phyloP scores from a whole-genome alignment of 2,888 invertebrate genomes.

The Agrotis clavis region DNA sequence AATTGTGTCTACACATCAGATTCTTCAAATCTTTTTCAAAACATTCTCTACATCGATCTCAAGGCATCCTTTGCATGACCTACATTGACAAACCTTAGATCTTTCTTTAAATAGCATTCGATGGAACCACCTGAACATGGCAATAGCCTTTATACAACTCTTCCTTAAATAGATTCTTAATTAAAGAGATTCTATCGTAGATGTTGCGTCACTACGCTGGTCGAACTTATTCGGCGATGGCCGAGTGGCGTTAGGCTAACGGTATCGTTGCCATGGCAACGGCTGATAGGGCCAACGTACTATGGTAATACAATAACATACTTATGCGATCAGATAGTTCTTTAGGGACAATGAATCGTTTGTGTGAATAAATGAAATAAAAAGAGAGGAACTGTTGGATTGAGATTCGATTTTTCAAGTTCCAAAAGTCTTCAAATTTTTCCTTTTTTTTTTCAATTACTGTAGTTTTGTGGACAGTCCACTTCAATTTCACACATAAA shows the following conservation, averaged over 20 bases:
- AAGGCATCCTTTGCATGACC: constrained; percentile 22
- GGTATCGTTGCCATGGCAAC: constrained; percentile 64
- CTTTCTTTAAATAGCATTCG: constrained; percentile 10
- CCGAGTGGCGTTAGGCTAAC: constrained; percentile 55
- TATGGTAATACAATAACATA: constrained; percentile 63
- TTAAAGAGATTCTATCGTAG: constrained; percentile 47
- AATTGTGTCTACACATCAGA: not conserved
- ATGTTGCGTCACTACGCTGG: constrained; percentile 49
- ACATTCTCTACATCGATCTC: not conserved
- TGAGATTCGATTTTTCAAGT: not conserved
- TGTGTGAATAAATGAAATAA: constrained; percentile 25
- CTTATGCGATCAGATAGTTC: constrained; percentile 46
- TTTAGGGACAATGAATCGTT: constrained; percentile 33
- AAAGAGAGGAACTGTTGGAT: not conserved
- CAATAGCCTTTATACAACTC: constrained; percentile 24
- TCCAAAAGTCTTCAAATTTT: too few relatives aligned
- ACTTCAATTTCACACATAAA: not conserved
- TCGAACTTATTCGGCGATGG: constrained; percentile 58
- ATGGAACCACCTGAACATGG: constrained; percentile 24
- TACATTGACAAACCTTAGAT: constrained; percentile 31
- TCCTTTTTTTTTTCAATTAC: not conserved
- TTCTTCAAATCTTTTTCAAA: not conserved
- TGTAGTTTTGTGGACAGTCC: not conserved
- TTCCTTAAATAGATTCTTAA: constrained; percentile 41
- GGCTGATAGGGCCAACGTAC: constrained; percentile 64